Evolutionary conservation across 2,888 invertebrate genomes (phyloP).

Genomic region (Coelopa pilipes): DNA sequence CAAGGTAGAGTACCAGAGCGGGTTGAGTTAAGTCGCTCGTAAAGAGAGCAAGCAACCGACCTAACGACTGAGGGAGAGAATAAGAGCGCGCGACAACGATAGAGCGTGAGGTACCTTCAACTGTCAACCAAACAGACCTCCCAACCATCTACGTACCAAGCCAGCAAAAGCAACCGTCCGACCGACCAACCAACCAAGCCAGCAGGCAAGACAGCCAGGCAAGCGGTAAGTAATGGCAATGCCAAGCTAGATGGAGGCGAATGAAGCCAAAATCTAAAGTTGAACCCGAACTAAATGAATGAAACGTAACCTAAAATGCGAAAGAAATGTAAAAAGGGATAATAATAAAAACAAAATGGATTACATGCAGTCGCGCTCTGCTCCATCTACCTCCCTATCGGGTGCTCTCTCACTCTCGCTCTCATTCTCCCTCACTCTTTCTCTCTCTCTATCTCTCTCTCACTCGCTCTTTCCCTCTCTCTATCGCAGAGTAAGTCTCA

Average conservation of each 20-base stretch:
- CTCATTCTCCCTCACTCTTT: neutral
- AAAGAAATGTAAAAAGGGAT: conserved; percentile 22
- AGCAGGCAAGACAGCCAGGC: too few relatives aligned
- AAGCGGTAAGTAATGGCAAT: too few relatives aligned
- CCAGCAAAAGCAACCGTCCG: neutral
- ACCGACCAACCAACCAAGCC: neutral
- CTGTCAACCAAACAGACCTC: conserved; percentile 14
- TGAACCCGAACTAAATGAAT: neutral
- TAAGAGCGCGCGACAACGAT: conserved; percentile 28
- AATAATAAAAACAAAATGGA: conserved; percentile 49
- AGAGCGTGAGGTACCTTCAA: conserved; percentile 26
- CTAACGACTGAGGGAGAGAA: conserved; percentile 39
- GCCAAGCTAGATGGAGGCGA: too few relatives aligned
- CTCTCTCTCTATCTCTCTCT: conserved; percentile 1
- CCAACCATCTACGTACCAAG: neutral
- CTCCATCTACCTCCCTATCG: neutral
- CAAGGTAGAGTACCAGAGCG: conserved; percentile 27
- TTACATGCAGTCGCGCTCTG: conserved; percentile 50
- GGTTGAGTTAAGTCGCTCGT: conserved; percentile 21
- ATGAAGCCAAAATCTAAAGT: neutral
- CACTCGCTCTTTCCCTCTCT: neutral
- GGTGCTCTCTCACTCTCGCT: conserved; percentile 4
- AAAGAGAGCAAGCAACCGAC: neutral
- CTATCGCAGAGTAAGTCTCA: neutral
- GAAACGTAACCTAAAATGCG: conserved; percentile 1